Evolutionary conservation across 2,113 vertebrate genomes (phyloP), one percentile per base, ranked within the genome.

Genomic region (Tragelaphus scriptus): DNA sequence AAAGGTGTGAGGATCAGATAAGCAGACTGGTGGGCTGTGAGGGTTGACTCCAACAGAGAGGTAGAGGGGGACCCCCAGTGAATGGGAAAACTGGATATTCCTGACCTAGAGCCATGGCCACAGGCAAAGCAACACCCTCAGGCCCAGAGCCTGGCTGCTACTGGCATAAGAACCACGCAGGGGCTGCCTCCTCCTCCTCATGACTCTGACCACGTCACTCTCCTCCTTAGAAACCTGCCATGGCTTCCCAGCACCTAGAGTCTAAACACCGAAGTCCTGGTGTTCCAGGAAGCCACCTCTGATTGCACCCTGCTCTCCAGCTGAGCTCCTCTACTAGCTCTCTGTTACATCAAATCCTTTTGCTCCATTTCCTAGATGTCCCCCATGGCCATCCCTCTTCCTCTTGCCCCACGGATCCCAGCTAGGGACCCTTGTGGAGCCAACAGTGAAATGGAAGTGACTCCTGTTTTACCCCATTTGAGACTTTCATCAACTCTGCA

Each of bases 111-210:
- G 87, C 44, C 88, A 1, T 17, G 47, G 28, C 15, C 65, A 49
- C 26, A 85, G 87, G 26, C 36, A 3, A 13, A 21, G 16, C 1
- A 25, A 30, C 68, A 44, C n/a, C 6, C 53, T 32, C 30, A 11
- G 94, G 51, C 17, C 30, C 44, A n/a, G 47, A 21, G 23, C n/a
- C 32, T 30, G 58, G 30, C n/a, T 58, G 44, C 58, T 59, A 2
- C 40, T 16, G 55, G 40, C 30, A 55, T 63, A 44, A 15, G 71
- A 44, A 23, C 17, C 15, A 9, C 0, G 0, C 0, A 19, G 14
- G 6, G 51, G 55, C 71, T 1, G 21, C 92, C 32, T 68, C 59
- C 12, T 7, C 14, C 19, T 6, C 8, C 26, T 16, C 3, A 0
- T 47, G 85, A 36, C 49, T 95, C 61, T 44, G 80, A 68, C 68